Evolutionary conservation across 1,140 invertebrate genomes (phyloP).

Genomic region (Cardiocondyla obscurior): DNA sequence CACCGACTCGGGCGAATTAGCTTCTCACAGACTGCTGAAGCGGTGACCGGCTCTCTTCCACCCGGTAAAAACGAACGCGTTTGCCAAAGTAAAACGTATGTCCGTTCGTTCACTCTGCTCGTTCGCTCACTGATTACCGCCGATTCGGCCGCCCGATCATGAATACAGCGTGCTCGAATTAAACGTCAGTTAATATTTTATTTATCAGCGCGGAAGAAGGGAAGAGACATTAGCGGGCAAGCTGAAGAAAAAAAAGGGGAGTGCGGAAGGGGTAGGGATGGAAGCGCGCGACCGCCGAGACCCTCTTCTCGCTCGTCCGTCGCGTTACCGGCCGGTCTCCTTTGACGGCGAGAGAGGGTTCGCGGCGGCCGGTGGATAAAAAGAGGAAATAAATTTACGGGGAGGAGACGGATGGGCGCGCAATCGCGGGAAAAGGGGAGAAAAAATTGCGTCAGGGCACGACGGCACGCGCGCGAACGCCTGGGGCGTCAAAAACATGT

Average conservation of each 20-base stretch:
- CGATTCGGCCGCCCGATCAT: neutral
- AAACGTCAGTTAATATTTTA: conserved; percentile 38
- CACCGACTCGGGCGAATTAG: neutral
- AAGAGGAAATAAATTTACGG: neutral
- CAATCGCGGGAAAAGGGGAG: conserved; percentile 10
- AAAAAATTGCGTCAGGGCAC: conserved; percentile 22
- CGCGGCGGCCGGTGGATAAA: too few relatives aligned
- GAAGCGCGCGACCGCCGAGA: too few relatives aligned
- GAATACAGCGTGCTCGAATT: conserved; percentile 13
- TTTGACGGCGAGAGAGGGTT: neutral
- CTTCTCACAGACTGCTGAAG: neutral
- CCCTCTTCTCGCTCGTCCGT: too few relatives aligned
- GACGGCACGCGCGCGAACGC: neutral
- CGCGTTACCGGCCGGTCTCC: neutral
- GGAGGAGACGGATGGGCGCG: neutral
- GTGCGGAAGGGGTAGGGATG: neutral
- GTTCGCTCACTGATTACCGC: conserved; percentile 8
- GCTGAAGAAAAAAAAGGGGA: too few relatives aligned
- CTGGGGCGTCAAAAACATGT: conserved; percentile 29
- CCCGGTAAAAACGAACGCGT: neutral
- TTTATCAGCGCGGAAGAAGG: conserved; percentile 10
- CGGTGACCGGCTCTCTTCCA: too few relatives aligned
- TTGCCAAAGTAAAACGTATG: conserved; percentile 21
- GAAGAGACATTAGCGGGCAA: neutral
- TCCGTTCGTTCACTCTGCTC: neutral